phyloP scores from a whole-genome alignment of 2,113 vertebrate genomes.

The Neotragus moschatus region DNA sequence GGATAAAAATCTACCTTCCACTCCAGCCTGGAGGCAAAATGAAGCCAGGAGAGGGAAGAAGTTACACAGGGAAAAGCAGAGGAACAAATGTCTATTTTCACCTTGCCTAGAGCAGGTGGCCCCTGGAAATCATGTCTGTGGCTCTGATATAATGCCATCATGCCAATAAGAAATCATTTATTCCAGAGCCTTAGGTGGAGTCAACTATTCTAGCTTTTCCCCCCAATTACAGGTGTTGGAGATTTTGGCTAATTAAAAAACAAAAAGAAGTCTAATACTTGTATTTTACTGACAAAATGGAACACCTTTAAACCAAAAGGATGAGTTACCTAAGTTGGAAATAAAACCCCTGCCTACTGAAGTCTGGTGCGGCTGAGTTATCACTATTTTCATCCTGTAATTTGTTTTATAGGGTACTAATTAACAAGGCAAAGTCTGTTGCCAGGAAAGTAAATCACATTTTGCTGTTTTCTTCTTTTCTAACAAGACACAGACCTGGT shows the following conservation, averaged over 20 bases:
- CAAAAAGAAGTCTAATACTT: not conserved
- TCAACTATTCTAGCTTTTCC: not conserved
- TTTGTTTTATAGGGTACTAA: constrained; percentile 68
- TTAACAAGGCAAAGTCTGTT: constrained; percentile 64
- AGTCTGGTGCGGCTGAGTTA: constrained; percentile 48
- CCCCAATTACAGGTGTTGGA: not conserved
- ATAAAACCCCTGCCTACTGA: constrained; percentile 56
- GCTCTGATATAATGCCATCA: not conserved
- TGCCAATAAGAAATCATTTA: not conserved
- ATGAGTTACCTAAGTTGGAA: constrained; percentile 58
- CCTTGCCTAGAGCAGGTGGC: not conserved
- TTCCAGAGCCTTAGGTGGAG: not conserved
- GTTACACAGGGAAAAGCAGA: not conserved
- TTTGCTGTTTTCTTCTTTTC: constrained; percentile 68
- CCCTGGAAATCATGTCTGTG: not conserved
- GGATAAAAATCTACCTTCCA: not conserved
- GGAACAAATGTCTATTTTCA: not conserved
- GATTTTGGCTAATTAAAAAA: not conserved
- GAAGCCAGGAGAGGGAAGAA: not conserved
- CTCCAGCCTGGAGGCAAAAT: not conserved
- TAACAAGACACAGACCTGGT: constrained; percentile 57
- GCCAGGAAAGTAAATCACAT: constrained; percentile 65
- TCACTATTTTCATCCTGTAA: constrained; percentile 57
- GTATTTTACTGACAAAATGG: constrained; percentile 48
- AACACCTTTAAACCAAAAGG: constrained; percentile 57